A percentile compares a stretch with the other conserved stretches of the same genome.
Conservation (phyloP, 2,888 invertebrate genomes). For the Saturnia pavonia region DNA sequence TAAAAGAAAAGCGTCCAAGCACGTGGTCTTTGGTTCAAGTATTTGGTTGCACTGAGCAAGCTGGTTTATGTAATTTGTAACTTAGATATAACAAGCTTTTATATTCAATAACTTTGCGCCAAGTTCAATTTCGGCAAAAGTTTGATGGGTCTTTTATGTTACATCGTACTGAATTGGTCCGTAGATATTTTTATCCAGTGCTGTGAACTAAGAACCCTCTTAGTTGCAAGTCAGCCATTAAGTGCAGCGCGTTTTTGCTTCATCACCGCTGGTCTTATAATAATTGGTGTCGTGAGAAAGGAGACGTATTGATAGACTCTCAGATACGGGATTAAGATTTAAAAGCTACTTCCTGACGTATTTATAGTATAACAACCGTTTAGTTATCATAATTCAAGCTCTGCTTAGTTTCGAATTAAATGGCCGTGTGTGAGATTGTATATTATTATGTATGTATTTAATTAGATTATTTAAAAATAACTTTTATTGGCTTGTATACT, state of each 20-base stretch:
- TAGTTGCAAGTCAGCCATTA: conserved; percentile 48
- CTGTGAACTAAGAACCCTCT: conserved; percentile 31
- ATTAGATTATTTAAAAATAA: no score
- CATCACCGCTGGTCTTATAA: conserved; percentile 40
- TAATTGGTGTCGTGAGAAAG: conserved; percentile 52
- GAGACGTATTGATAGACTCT: conserved; percentile 38
- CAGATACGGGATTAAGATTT: conserved; percentile 35
- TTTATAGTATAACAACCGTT: not conserved
- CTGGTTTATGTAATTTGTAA: not conserved
- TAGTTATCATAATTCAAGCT: no score
- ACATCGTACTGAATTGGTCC: not conserved
- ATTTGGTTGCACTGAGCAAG: not conserved
- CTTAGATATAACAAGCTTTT: not conserved
- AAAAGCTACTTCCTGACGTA: not conserved
- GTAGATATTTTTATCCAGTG: conserved; percentile 17
- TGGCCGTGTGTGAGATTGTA: no score
- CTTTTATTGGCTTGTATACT: no score
- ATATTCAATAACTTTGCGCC: not conserved
- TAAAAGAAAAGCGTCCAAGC: not conserved
- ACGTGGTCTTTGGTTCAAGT: not conserved
- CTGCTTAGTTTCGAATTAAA: no score
- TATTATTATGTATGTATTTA: no score
- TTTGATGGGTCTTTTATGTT: conserved; percentile 1
- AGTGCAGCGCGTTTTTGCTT: conserved; percentile 37
- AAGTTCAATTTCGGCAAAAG: not conserved